These are phyloP conservation scores for Platanista minor DNA, from an alignment of 2,113 vertebrate species.

Conservation along the genomic window DNA sequence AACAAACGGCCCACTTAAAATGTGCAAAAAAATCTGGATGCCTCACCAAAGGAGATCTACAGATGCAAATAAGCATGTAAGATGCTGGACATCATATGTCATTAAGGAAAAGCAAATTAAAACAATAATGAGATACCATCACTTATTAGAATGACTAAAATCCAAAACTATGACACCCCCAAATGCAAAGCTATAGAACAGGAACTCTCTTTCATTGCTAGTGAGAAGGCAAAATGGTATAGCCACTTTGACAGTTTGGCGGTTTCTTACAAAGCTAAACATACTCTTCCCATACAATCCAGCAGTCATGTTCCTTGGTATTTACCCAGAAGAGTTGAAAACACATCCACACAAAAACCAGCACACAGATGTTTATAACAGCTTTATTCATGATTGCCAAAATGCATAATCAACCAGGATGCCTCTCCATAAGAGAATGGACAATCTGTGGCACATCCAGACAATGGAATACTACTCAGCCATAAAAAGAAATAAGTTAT, in stretches of 20 bases:
- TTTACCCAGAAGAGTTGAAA: background rate
- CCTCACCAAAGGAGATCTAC: background rate
- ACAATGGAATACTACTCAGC: background rate
- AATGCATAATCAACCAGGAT: background rate
- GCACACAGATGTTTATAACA: background rate
- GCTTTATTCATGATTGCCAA: background rate
- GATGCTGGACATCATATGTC: accelerated
- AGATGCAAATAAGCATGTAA: background rate
- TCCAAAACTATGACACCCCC: background rate
- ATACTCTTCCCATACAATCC: background rate
- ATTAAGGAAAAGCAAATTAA: background rate
- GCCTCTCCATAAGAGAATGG: background rate
- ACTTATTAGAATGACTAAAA: background rate
- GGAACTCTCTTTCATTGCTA: background rate
- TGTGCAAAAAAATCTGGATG: background rate
- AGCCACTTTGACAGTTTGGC: background rate
- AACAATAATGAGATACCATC: background rate
- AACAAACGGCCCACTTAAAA: background rate
- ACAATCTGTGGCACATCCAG: background rate
- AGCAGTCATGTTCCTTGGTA: background rate
- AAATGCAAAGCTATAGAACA: background rate
- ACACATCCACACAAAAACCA: background rate
- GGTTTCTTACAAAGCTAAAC: background rate
- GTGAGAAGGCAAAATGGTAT: background rate
- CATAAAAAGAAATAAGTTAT: background rate